Evolutionary conservation across 2,113 vertebrate species (phyloP).

Genomic region (Caranx ignobilis): DNA sequence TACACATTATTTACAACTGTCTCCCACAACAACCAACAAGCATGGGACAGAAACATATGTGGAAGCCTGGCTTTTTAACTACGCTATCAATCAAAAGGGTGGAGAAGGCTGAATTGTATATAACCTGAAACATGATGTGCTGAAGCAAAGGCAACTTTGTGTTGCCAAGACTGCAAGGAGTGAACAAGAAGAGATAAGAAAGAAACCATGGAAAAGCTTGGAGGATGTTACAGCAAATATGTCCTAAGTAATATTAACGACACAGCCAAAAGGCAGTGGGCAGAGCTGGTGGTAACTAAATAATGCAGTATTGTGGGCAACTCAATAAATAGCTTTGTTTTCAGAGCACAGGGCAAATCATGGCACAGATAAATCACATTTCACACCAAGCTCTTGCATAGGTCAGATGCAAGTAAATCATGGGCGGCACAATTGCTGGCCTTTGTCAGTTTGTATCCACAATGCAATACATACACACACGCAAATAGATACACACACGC

Average conservation of each 20-base stretch:
- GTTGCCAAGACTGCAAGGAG: not conserved
- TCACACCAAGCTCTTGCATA: constrained; percentile 77
- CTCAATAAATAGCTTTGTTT: constrained; percentile 82
- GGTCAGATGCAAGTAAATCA: constrained; percentile 62
- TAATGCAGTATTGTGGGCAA: constrained; percentile 68
- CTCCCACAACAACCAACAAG: constrained; percentile 29
- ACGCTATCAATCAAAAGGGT: constrained; percentile 56
- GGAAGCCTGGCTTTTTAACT: constrained; percentile 29
- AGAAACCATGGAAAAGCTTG: constrained; percentile 10
- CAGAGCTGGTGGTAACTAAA: constrained; percentile 58
- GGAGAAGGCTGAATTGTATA: constrained; percentile 22
- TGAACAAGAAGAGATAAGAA: not conserved
- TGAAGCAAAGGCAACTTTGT: constrained; percentile 14
- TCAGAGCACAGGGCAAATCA: constrained; percentile 52
- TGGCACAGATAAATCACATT: constrained; percentile 76
- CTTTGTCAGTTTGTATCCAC: constrained; percentile 63
- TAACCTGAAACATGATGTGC: constrained; percentile 37
- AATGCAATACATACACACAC: constrained; percentile 55
- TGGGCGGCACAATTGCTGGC: constrained; percentile 71
- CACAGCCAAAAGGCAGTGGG: constrained; percentile 52
- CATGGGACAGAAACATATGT: constrained; percentile 22
- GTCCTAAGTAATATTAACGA: constrained; percentile 45
- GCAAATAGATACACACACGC: constrained; percentile 63
- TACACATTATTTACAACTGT: constrained; percentile 39
- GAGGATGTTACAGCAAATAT: constrained; percentile 4